These are phyloP conservation scores for Eospalax fontanierii DNA, from an alignment of 2,797 vertebrate species.

Conservation along the genomic window DNA sequence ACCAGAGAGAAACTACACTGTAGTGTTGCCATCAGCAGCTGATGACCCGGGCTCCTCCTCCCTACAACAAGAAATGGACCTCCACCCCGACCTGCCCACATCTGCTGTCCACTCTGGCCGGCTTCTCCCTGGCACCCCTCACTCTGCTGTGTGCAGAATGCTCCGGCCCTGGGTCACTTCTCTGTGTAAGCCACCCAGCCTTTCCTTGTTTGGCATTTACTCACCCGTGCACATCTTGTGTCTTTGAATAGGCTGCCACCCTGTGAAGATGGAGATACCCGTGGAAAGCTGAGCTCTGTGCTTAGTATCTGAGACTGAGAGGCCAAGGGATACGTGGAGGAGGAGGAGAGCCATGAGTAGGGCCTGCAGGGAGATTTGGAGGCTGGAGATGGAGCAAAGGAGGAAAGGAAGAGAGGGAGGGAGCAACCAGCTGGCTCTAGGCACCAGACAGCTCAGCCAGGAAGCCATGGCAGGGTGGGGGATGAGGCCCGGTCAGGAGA, in stretches of 20 bases:
- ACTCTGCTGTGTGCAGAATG: not conserved
- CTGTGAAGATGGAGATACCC: not conserved
- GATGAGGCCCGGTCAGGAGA: not conserved
- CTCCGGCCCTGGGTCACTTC: not conserved
- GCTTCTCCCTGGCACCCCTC: not conserved
- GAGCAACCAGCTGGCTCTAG: not conserved
- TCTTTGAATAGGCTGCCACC: constrained; percentile 37
- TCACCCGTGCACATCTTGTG: not conserved
- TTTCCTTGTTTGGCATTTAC: not conserved
- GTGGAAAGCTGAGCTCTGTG: not conserved
- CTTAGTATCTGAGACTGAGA: not conserved
- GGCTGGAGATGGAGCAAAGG: not conserved
- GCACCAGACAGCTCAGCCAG: not conserved
- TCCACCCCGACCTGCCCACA: rapidly evolving
- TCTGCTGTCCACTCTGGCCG: not conserved
- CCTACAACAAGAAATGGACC: not conserved
- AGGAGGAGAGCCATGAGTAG: rapidly evolving
- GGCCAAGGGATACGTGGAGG: not conserved
- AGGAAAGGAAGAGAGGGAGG: not conserved
- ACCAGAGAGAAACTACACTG: not conserved
- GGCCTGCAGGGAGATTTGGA: not conserved
- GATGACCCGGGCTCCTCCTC: not conserved
- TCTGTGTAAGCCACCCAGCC: not conserved
- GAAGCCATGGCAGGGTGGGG: not conserved
- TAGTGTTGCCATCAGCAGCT: not conserved